These are phyloP conservation scores for Lophius piscatorius DNA, from an alignment of 2,113 vertebrate species.

Conservation along the genomic window DNA sequence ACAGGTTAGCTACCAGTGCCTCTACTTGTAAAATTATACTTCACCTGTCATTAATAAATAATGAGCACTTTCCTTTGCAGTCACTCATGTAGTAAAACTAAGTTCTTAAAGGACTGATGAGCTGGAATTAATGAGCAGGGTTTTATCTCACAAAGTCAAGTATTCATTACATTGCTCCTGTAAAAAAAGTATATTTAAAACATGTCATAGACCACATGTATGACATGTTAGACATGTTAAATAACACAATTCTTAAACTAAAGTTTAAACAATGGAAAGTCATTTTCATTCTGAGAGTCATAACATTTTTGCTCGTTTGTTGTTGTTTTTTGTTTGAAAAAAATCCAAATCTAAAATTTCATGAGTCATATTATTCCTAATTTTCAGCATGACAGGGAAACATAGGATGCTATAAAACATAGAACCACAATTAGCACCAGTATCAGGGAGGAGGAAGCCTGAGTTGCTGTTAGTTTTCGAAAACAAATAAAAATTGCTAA, in stretches of 20 bases:
- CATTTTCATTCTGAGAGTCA: neutral
- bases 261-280: constrained; percentile 1
- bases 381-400: neutral
- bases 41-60: constrained; percentile 62
- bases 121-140: constrained; percentile 7
- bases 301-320: neutral
- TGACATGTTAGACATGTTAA: too few relatives aligned
- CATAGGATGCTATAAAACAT: neutral
- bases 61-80: constrained; percentile 69
- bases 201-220: neutral
- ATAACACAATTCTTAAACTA: too few relatives aligned
- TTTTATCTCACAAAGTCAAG: constrained; percentile 24
- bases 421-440: neutral
- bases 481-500: neutral
- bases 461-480: neutral
- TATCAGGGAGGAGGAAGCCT: neutral
- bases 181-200: constrained; percentile 11
- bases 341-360: neutral
- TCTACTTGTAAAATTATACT: constrained; percentile 57
- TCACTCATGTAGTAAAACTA: constrained; percentile 64
- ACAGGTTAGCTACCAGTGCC: constrained; percentile 42
- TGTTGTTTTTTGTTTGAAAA: neutral
- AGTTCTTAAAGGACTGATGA: constrained; percentile 52
- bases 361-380: neutral
- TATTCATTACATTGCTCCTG: constrained; percentile 11